A percentile compares a stretch with the other conserved stretches of the same genome.
These are phyloP conservation scores for Strigamia maritima DNA, from an alignment of 2,888 invertebrate species.

Conservation along the genomic window DNA sequence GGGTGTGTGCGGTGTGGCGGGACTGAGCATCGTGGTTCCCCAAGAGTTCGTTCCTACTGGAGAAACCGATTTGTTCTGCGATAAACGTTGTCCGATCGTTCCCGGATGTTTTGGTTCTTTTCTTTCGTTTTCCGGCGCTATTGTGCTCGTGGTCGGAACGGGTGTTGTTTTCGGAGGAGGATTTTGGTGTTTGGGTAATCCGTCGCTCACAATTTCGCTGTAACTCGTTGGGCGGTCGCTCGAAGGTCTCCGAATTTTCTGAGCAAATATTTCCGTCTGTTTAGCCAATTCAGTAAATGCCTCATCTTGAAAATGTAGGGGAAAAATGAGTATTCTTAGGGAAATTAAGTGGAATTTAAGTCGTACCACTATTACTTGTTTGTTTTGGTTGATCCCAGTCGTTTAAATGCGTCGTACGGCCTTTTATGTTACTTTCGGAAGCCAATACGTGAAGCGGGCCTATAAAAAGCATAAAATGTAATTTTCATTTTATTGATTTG, in stretches of 20 bases:
- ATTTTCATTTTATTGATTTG: not conserved
- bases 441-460: not conserved
- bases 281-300: conserved; percentile 41
- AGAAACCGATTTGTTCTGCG: not conserved
- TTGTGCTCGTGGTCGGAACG: not conserved
- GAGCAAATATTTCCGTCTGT: conserved; percentile 42
- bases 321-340: not conserved
- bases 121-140: not conserved
- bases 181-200: not conserved
- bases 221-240: conserved; percentile 29
- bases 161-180: not conserved
- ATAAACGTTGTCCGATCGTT: conserved; percentile 26
- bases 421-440: conserved; percentile 40
- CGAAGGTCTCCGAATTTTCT: conserved; percentile 12
- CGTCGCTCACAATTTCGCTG: conserved; percentile 36
- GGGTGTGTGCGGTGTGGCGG: conserved; percentile 28
- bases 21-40: conserved; percentile 21
- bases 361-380: conserved; percentile 36
- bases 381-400: conserved; percentile 40
- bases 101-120: conserved; percentile 35
- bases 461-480: not conserved
- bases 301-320: conserved; percentile 36
- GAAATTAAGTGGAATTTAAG: not conserved
- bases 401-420: conserved; percentile 40
- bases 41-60: not conserved